phyloP scores from a whole-genome alignment of 2,113 vertebrate genomes.

The Chloropsis hardwickii region DNA sequence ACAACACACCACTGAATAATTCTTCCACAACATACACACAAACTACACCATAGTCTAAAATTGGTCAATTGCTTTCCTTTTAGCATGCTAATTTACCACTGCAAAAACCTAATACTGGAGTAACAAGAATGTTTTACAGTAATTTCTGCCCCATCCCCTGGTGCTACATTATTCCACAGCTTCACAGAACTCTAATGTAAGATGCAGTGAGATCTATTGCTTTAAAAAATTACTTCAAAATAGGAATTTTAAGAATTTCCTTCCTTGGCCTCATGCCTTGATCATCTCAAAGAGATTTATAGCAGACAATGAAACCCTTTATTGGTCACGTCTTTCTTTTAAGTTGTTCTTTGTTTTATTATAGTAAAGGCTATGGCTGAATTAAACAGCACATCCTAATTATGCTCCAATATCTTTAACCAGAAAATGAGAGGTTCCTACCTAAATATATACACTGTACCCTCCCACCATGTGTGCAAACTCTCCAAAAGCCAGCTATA shows the following conservation, averaged over 20 bases:
- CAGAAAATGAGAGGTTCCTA: background rate
- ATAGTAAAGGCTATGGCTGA: background rate
- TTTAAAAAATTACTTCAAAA: background rate
- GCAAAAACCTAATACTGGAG: constrained; percentile 10
- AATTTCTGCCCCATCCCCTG: constrained; percentile 25
- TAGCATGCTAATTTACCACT: constrained; percentile 46
- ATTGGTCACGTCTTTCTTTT: background rate
- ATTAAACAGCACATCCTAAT: background rate
- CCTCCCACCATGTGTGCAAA: accelerated
- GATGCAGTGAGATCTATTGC: background rate
- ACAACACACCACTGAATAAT: constrained; percentile 49
- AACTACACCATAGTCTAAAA: constrained; percentile 18
- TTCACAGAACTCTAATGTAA: background rate
- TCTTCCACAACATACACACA: background rate
- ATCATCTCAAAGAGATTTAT: background rate
- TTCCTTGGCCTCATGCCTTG: background rate
- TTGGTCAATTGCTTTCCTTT: constrained; percentile 31
- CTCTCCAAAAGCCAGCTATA: background rate
- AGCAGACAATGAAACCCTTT: background rate
- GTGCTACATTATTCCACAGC: background rate
- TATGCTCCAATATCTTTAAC: background rate
- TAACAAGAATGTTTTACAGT: constrained; percentile 23
- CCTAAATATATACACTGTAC: too few relatives aligned
- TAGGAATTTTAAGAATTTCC: background rate
- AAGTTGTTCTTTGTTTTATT: background rate